Percentiles rank a stretch among this genome's conserved stretches.
Conservation (phyloP, 2,797 vertebrate genomes). For the Bovichtus variegatus region DNA sequence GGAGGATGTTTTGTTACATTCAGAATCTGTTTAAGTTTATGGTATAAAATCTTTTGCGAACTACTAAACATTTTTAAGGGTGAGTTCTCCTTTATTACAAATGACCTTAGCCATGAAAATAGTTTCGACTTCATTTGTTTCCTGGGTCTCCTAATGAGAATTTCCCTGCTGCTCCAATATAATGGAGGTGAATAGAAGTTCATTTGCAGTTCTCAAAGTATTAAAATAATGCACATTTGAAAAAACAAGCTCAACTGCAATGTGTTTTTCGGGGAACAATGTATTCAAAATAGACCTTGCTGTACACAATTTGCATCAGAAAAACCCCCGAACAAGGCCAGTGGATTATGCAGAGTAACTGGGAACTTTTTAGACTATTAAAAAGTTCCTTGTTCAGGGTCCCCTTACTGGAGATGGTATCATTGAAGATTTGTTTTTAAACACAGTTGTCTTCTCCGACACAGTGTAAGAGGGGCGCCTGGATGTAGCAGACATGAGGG, state of each 20-base stretch:
- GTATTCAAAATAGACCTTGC: not conserved
- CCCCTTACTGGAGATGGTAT: constrained; percentile 13
- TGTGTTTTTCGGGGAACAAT: not conserved
- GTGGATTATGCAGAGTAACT: not conserved
- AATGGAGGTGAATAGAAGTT: not conserved
- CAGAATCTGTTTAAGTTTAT: not conserved
- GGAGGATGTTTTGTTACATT: not conserved
- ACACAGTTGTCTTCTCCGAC: not conserved
- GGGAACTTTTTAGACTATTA: not conserved
- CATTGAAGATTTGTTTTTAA: constrained; percentile 14
- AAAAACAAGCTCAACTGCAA: not conserved
- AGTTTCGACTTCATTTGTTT: not conserved
- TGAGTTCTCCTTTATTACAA: not conserved
- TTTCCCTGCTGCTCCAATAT: not conserved
- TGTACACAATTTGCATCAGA: not conserved
- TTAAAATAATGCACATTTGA: not conserved
- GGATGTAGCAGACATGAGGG: constrained; percentile 49
- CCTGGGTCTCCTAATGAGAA: not conserved
- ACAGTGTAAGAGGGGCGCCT: constrained; percentile 13
- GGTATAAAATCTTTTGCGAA: not conserved
- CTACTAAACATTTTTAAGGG: not conserved
- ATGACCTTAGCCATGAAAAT: not conserved
- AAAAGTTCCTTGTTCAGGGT: constrained; percentile 7
- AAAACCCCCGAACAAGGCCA: not conserved
- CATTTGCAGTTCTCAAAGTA: not conserved